Base-by-base conservation (phyloP, 2,797 vertebrate genomes). In the Enteromius anoplus region DNA sequence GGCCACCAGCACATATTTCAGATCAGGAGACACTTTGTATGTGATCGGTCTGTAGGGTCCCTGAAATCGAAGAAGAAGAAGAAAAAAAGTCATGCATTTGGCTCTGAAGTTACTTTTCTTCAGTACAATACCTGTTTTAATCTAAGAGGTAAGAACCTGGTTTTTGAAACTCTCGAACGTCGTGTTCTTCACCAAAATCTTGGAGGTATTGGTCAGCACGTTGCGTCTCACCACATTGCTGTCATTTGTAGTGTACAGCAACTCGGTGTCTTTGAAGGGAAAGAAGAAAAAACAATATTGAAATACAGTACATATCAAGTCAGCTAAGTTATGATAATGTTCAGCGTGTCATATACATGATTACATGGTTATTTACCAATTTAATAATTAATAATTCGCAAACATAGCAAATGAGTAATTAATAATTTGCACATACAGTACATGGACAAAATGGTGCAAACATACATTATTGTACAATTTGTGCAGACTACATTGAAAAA, bases 1-100 rank as follows among this genome's bases (percentile, higher is more conserved):
- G 21, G 96, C 95, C 81, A 99, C 96, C 12, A 99, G 90, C 0
- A 97, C 96, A 0, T 97, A 96, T 40, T 96, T 94, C 93, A 94
- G 90, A 88, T 99, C 97, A 34, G 97, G 96, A 73, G 98, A 99
- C 34, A 99, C 95, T 87, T 97, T 95, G 9, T 97, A 98, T 86
- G 94, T 95, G 91, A 93, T 88, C 14, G 96, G 97, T 92, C 93
- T 95, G 85, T 97, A 92, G 58, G 94, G 95, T 62, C 95, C 95
- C 98, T 99, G 84, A 76, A 86, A 60, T 10, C 68, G 58, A 51
- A 73, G 40, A 40, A 40, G 40, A 40, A 32, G 19, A 19, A 58
- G 73, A 26, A 45, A 51, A 53, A 34, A 42, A 23, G 4, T 32
- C 3, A 32, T 14, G 58, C 15, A n/a, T 72, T 14, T 62, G 14